Evolutionary conservation across 2,797 vertebrate genomes (phyloP).

Genomic region (Gymnothorax javanicus): DNA sequence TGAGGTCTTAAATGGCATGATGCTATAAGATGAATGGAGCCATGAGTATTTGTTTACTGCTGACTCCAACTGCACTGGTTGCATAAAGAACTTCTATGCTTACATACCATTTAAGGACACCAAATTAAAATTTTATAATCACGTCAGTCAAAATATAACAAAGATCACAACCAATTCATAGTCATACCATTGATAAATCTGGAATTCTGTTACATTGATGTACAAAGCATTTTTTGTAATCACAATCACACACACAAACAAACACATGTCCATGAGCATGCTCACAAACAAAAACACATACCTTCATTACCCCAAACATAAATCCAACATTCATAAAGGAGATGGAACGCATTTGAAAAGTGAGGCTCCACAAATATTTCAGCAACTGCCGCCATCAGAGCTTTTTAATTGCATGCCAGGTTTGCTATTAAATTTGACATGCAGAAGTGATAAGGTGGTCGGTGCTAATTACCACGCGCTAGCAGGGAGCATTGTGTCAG

Average conservation of each 20-base stretch:
- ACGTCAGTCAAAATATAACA: neutral
- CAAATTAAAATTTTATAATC: neutral
- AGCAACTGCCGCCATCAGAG: slow-evolving; percentile 24
- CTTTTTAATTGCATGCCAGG: slow-evolving; percentile 25
- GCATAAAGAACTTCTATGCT: neutral
- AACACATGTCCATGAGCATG: no score
- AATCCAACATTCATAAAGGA: neutral
- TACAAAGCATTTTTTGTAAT: no score
- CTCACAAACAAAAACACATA: neutral
- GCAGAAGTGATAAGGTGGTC: slow-evolving; percentile 24
- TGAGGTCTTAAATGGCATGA: slow-evolving; percentile 44
- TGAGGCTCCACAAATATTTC: neutral
- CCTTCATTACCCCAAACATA: neutral
- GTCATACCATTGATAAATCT: neutral
- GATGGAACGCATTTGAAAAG: neutral
- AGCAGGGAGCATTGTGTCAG: slow-evolving; percentile 24
- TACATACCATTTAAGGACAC: neutral
- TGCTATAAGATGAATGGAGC: neutral
- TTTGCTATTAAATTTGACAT: slow-evolving; percentile 33
- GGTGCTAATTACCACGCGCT: slow-evolving; percentile 22
- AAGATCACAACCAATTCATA: neutral
- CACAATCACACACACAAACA: no score
- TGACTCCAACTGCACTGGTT: neutral
- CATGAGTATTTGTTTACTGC: neutral
- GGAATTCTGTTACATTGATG: no score